Percentiles rank a stretch among this genome's conserved stretches.
These are phyloP conservation scores for Cyprinus carpio DNA, from an alignment of 2,113 vertebrate genomes.

Conservation along the genomic window DNA sequence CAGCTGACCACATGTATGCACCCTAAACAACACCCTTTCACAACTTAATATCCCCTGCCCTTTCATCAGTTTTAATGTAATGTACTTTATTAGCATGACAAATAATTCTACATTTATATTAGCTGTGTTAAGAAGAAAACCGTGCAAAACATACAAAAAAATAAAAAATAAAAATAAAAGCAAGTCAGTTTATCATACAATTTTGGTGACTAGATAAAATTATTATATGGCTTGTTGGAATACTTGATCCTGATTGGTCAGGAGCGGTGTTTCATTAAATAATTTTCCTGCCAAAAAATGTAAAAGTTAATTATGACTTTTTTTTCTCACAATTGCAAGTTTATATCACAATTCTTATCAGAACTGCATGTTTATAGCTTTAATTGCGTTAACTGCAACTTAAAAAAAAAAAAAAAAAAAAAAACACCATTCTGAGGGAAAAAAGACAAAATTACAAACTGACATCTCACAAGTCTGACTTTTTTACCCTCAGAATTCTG, in stretches of 20 bases:
- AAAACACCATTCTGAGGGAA: too few species aligned
- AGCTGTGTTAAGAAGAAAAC: background rate
- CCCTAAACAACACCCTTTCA: background rate
- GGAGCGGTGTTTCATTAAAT: background rate
- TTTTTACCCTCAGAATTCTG: too few species aligned
- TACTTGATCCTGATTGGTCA: background rate
- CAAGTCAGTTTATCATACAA: too few species aligned
- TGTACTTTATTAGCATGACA: background rate
- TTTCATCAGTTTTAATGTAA: background rate
- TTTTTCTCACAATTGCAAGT: too few species aligned
- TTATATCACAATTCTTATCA: too few species aligned
- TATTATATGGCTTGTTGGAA: background rate
- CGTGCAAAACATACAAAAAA: background rate
- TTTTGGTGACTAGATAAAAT: background rate
- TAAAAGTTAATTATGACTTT: too few species aligned
- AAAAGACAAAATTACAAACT: too few species aligned
- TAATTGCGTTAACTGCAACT: too few species aligned
- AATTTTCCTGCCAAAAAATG: too few species aligned
- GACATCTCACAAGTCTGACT: too few species aligned
- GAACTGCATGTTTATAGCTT: too few species aligned
- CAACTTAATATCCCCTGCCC: background rate
- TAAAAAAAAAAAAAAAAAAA: too few species aligned
- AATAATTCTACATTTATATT: background rate
- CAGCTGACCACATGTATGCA: background rate
- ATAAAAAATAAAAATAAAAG: background rate